Percentiles rank a stretch among this genome's conserved stretches.
Evolutionary conservation across 2,888 invertebrate genomes (phyloP).

Genomic region (Sesia bembeciformis): DNA sequence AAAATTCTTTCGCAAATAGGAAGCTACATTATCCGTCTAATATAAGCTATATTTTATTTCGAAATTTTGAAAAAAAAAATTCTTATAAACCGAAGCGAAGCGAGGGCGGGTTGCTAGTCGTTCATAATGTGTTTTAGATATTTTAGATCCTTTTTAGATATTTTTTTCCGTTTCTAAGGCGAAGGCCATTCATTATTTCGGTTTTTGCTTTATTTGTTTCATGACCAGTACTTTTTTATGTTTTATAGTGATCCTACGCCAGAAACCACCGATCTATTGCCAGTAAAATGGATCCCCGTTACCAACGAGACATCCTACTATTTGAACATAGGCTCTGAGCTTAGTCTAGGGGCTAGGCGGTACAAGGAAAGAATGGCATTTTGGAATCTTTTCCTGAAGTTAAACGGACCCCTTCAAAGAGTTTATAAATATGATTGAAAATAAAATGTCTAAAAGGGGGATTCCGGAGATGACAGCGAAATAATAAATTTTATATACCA

Average conservation of each 20-base stretch:
- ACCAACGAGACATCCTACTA: constrained; percentile 18
- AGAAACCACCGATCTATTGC: constrained; percentile 22
- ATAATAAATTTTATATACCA: no score
- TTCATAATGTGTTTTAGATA: no score
- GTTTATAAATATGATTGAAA: not conserved
- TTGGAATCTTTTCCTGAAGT: constrained; percentile 32
- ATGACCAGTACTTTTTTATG: constrained; percentile 7
- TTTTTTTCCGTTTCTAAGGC: no score
- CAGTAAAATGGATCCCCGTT: constrained; percentile 33
- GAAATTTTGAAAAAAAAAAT: no score
- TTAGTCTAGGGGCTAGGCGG: constrained; percentile 18
- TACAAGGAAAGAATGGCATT: constrained; percentile 27
- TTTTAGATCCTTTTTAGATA: no score
- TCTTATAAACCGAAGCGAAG: no score
- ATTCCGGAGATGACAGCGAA: not conserved
- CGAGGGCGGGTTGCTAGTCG: no score
- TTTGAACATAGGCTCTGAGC: constrained; percentile 20
- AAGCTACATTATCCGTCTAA: no score
- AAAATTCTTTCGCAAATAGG: no score
- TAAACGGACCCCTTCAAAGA: constrained; percentile 14
- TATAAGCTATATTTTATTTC: no score
- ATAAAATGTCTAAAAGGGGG: not conserved
- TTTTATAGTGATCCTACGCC: constrained; percentile 44
- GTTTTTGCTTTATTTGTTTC: no score
- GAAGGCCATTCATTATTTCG: no score